Evolutionary conservation across 2,797 vertebrate species (phyloP), one percentile per base, ranked within the genome.

Genomic region (Halcyon smyrnensis): DNA sequence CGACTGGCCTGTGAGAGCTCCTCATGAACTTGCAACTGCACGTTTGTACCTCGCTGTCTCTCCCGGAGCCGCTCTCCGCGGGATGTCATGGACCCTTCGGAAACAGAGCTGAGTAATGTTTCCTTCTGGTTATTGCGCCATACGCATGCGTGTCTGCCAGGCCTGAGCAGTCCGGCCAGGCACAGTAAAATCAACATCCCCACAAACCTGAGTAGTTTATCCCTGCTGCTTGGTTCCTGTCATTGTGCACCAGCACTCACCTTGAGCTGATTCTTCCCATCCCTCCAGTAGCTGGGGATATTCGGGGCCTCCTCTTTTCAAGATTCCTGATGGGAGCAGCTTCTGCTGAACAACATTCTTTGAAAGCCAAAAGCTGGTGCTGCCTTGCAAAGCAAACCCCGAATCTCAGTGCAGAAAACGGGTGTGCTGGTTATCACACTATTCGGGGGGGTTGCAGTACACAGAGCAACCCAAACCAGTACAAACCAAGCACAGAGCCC

Each of bases 151-250:
- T 24, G 0, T 17, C 37, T 27, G 87, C 59, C 82, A 51, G 53
- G 48, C 50, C 6, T 2, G 4, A 80, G 90, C 67, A 36, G 60
- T 67, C 50, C 2, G 0, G 67, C 63, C 84, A 69, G 75, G 57
- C 62, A 12, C 37, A n/a, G 25, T 60, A 77, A 84, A 59, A 68
- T 45, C 60, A 45, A 50, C 39, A 16, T 24, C 32, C 48, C 46
- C 41, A 1, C 0, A 0, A 89, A 32, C 41, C 17, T 0, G n/a
- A 15, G 5, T 5, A 30, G 32, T 14, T 84, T 23, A 36, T 7
- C 34, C 36, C 60, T 20, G 1, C 17, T 23, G 11, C 46, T 65
- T 14, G 5, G 28, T 2, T 43, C 36, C 73, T 62, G 12, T 18
- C 3, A 0, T 5, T 8, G 1, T 1, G 1, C 51, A 30, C n/a